phyloP scores from a whole-genome alignment of 1,140 invertebrate species.

The Mylabris phalerata region DNA sequence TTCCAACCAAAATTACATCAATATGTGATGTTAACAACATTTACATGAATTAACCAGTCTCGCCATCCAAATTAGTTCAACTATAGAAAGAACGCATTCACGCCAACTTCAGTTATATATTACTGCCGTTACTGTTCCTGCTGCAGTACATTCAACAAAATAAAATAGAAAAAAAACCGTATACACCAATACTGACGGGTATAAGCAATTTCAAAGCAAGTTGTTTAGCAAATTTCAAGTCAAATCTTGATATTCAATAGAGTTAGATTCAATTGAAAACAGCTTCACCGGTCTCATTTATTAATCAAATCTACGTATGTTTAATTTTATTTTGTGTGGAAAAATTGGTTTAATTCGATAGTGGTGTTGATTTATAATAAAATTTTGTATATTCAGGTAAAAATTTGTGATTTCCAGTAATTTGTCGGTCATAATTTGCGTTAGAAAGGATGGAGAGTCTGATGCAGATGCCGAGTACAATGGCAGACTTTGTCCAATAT shows the following conservation, averaged over 20 bases:
- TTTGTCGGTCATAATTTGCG: constrained; percentile 19
- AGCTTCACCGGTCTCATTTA: too few relatives aligned
- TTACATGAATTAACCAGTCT: constrained; percentile 13
- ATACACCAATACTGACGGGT: background rate
- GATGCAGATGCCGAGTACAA: constrained; percentile 26
- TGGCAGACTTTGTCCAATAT: constrained; percentile 21
- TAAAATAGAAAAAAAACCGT: background rate
- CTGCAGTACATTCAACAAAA: constrained; percentile 3
- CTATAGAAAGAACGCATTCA: constrained; percentile 13
- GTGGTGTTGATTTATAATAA: background rate
- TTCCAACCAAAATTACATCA: constrained; percentile 2
- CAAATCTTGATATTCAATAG: too few relatives aligned
- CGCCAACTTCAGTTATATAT: constrained; percentile 8
- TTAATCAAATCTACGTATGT: too few relatives aligned
- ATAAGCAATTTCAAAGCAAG: background rate
- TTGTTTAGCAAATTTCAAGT: background rate
- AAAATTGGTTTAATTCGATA: background rate
- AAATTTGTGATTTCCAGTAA: constrained; percentile 16
- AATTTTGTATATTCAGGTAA: constrained; percentile 13
- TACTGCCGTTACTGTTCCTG: constrained; percentile 1
- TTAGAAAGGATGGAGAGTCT: constrained; percentile 19
- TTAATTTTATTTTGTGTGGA: too few relatives aligned
- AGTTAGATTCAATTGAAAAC: too few relatives aligned
- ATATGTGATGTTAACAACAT: constrained; percentile 8
- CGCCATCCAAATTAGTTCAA: constrained; percentile 9